phyloP scores from a whole-genome alignment of 2,797 vertebrate genomes.

The Ctenochaetus hawaiiensis region DNA sequence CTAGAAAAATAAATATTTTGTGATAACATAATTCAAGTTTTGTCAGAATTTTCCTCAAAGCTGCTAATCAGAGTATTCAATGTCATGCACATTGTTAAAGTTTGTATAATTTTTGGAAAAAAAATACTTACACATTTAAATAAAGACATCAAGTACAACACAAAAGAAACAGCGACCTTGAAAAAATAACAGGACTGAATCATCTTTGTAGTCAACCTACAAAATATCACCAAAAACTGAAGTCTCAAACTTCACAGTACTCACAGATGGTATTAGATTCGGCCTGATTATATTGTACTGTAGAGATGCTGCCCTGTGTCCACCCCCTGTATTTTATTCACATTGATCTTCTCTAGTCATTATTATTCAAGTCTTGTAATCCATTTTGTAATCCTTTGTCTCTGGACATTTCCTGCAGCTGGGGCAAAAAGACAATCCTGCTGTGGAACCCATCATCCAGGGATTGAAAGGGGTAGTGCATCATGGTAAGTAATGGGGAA shows the following conservation, averaged over 20 bases:
- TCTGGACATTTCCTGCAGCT: slow-evolving; percentile 85
- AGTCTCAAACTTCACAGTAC: slow-evolving; percentile 1
- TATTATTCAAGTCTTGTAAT: slow-evolving; percentile 67
- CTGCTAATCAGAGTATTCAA: no score
- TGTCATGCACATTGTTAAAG: no score
- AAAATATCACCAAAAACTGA: not conserved
- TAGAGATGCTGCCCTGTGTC: slow-evolving; percentile 25
- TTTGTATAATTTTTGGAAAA: not conserved
- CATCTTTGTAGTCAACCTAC: not conserved
- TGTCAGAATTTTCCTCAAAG: no score
- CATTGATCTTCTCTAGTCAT: slow-evolving; percentile 57
- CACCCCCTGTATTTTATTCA: slow-evolving; percentile 39
- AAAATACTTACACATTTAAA: not conserved
- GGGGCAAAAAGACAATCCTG: slow-evolving; percentile 94
- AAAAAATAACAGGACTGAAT: not conserved
- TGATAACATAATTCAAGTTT: no score
- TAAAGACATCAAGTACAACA: not conserved
- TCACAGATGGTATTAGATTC: slow-evolving; percentile 10
- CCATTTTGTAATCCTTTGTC: slow-evolving; percentile 70
- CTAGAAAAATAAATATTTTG: not conserved
- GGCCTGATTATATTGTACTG: slow-evolving; percentile 25
- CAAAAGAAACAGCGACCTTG: not conserved
- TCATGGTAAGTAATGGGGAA: slow-evolving; percentile 91
- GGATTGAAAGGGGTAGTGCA: slow-evolving; percentile 98
- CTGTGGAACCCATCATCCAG: slow-evolving; percentile 97